Conservation (phyloP, 2,113 vertebrate species). For the Myotis yumanensis region DNA sequence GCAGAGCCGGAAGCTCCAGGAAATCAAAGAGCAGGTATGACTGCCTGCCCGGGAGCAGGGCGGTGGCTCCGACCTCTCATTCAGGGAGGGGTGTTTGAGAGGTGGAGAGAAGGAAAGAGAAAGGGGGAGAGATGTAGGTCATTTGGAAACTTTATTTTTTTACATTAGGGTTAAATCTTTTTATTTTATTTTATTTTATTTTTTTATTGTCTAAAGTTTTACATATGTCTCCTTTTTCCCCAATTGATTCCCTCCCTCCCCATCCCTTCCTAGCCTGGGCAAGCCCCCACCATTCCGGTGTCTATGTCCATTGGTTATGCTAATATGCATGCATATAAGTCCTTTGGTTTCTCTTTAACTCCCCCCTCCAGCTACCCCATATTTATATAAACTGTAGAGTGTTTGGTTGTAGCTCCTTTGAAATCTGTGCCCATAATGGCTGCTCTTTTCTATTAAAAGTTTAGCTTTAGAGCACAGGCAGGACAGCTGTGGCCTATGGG, state of each 20-base stretch:
- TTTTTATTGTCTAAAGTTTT: too few species aligned
- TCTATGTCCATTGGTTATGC: too few species aligned
- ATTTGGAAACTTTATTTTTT: background rate
- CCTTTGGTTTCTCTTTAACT: too few species aligned
- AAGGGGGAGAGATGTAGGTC: conserved; percentile 13
- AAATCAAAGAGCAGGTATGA: conserved; percentile 99
- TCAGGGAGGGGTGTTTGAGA: background rate
- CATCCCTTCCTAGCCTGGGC: too few species aligned
- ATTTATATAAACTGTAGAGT: background rate
- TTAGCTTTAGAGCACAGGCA: background rate
- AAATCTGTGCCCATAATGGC: background rate
- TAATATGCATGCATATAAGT: too few species aligned
- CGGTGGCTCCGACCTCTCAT: background rate
- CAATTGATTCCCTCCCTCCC: too few species aligned
- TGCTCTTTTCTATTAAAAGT: background rate
- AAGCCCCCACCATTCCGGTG: too few species aligned
- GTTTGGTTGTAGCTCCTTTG: background rate
- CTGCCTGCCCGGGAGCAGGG: conserved; percentile 48
- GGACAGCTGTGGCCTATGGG: background rate
- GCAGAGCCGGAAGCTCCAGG: conserved; percentile 98
- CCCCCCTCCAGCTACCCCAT: background rate
- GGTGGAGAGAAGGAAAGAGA: background rate
- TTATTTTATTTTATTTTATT: too few species aligned
- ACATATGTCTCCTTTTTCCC: too few species aligned
- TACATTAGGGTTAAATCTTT: too few species aligned